phyloP scores from a whole-genome alignment of 1,140 invertebrate genomes.

The Gonatopus flavifemur region DNA sequence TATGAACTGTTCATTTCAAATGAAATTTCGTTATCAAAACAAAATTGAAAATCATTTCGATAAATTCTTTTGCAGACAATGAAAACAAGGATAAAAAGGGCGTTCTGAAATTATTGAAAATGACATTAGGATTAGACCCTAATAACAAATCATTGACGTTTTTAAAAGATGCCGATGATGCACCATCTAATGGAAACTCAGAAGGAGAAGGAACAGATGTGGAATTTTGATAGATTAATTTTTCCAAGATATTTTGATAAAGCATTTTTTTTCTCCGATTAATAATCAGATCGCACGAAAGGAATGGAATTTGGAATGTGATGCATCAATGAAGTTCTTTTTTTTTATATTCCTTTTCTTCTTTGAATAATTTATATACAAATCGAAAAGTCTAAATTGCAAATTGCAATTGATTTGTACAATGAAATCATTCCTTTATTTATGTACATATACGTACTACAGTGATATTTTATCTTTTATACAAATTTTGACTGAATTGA shows the following conservation, averaged over 20 bases:
- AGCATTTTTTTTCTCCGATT: constrained; percentile 17
- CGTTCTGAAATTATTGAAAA: constrained; percentile 60
- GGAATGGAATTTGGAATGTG: not conserved
- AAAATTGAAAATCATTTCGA: constrained; percentile 3
- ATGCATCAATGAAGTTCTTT: no score
- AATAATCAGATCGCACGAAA: constrained; percentile 2
- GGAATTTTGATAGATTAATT: constrained; percentile 15
- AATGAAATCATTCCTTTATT: constrained; percentile 27
- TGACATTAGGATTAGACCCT: constrained; percentile 54
- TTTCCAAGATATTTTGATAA: constrained; percentile 14
- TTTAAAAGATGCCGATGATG: constrained; percentile 38
- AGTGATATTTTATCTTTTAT: no score
- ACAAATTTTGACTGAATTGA: no score
- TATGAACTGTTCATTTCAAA: not conserved
- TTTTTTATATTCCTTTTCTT: not conserved
- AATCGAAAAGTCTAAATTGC: constrained; percentile 11
- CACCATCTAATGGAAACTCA: constrained; percentile 12
- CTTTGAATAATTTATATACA: not conserved
- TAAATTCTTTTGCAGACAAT: constrained; percentile 52
- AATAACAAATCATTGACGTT: constrained; percentile 39
- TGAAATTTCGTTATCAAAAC: not conserved
- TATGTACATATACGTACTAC: constrained; percentile 23
- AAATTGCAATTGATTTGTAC: not conserved
- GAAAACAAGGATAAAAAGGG: constrained; percentile 61
- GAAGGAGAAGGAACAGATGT: not conserved